phyloP scores from a whole-genome alignment of 1,140 invertebrate species.

The Argopecten irradians region DNA sequence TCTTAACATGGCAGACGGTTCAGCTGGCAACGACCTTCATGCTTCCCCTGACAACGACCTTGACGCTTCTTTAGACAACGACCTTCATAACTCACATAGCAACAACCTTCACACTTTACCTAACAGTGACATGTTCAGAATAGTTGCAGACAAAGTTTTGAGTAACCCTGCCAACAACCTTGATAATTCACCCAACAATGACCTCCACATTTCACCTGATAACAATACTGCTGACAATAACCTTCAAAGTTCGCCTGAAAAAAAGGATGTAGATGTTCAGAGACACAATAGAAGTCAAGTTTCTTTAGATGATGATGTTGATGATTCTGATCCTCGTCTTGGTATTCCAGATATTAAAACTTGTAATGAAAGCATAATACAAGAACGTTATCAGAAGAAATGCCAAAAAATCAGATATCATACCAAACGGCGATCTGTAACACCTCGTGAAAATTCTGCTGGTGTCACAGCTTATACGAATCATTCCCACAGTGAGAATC shows the following conservation, averaged over 20 bases:
- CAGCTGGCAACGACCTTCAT: not conserved
- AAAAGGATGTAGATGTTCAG: not conserved
- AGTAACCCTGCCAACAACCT: not conserved
- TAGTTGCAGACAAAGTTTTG: not conserved
- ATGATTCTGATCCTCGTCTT: slow-evolving; percentile 48
- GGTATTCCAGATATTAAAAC: slow-evolving; percentile 41
- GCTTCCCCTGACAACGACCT: not conserved
- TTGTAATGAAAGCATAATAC: slow-evolving; percentile 35
- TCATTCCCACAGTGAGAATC: slow-evolving; percentile 30
- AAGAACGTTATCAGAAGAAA: slow-evolving; percentile 33
- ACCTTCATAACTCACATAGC: not conserved
- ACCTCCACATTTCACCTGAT: not conserved
- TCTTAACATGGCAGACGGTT: not conserved
- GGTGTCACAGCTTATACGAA: slow-evolving; percentile 25
- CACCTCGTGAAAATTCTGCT: not conserved
- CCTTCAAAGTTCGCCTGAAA: not conserved
- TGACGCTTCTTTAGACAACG: not conserved
- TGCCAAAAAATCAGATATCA: not conserved
- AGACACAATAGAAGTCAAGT: not conserved
- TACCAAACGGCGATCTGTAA: not conserved
- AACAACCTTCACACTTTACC: not conserved
- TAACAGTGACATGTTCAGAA: not conserved
- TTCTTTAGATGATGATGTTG: slow-evolving; percentile 41
- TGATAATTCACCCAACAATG: not conserved
- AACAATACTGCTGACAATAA: not conserved